Conservation (phyloP, 2,113 vertebrate genomes). For the Coregonus clupeaformis region DNA sequence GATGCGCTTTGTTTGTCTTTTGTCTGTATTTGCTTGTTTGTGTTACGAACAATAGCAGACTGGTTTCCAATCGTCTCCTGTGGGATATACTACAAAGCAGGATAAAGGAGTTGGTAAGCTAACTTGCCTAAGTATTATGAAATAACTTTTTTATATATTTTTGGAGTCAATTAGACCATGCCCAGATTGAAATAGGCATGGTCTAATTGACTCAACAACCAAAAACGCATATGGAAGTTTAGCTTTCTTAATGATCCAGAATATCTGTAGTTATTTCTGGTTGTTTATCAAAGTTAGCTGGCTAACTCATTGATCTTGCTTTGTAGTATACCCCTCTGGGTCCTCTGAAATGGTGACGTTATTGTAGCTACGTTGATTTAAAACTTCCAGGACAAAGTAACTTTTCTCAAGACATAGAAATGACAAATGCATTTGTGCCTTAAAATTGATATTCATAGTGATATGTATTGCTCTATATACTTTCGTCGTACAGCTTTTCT, state of each 20-base stretch:
- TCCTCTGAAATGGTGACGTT: conserved; percentile 25
- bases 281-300: too few species aligned
- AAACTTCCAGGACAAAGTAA: neutral
- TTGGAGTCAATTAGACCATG: too few species aligned
- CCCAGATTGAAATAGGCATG: too few species aligned
- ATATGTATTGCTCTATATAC: conserved; percentile 3
- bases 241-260: too few species aligned
- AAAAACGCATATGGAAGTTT: neutral
- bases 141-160: too few species aligned
- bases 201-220: too few species aligned
- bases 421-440: conserved; percentile 66
- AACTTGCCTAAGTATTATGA: too few species aligned
- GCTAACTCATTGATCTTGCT: too few species aligned
- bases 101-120: too few species aligned
- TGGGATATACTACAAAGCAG: too few species aligned
- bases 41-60: neutral
- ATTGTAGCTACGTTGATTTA: conserved; percentile 19
- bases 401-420: conserved; percentile 9
- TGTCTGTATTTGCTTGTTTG: conserved; percentile 4
- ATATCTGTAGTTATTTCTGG: too few species aligned
- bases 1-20: neutral
- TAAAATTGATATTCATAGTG: conserved; percentile 50
- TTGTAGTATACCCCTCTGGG: neutral
- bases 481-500: neutral
- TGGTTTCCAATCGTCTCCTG: neutral